Evolutionary conservation across 1,140 invertebrate species (phyloP).

Genomic region (Ceratosolen solmsi): DNA sequence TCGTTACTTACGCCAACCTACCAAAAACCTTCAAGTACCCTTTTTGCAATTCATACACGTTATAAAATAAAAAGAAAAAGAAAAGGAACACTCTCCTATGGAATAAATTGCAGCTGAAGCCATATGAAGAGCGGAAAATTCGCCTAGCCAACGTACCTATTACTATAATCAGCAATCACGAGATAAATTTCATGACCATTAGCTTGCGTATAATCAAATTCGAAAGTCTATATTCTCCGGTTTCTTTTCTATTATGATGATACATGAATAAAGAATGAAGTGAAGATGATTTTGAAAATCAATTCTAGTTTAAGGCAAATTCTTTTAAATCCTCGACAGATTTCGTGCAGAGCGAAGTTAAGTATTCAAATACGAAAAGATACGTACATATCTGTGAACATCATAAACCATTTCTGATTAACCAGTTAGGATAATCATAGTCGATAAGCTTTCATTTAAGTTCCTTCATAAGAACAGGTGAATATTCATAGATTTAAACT

Average conservation of each 20-base stretch:
- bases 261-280: neutral
- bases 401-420: neutral
- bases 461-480: too few relatives aligned
- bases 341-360: neutral
- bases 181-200: slow-evolving; percentile 11
- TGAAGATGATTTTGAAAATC: neutral
- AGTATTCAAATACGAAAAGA: too few relatives aligned
- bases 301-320: neutral
- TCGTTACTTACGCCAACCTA: neutral
- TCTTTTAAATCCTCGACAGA: neutral
- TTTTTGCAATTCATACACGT: slow-evolving; percentile 43
- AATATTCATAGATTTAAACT: too few relatives aligned
- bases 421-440: neutral
- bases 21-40: slow-evolving; percentile 4
- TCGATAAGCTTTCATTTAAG: neutral
- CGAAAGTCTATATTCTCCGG: neutral
- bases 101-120: slow-evolving; percentile 33
- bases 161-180: slow-evolving; percentile 17
- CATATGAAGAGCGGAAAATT: neutral
- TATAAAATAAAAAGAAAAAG: neutral
- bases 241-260: neutral
- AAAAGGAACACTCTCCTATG: too few relatives aligned
- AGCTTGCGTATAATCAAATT: neutral
- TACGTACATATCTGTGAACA: neutral
- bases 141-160: neutral